Evolutionary conservation across 2,888 invertebrate species (phyloP).

Genomic region (Machimus rusticus): DNA sequence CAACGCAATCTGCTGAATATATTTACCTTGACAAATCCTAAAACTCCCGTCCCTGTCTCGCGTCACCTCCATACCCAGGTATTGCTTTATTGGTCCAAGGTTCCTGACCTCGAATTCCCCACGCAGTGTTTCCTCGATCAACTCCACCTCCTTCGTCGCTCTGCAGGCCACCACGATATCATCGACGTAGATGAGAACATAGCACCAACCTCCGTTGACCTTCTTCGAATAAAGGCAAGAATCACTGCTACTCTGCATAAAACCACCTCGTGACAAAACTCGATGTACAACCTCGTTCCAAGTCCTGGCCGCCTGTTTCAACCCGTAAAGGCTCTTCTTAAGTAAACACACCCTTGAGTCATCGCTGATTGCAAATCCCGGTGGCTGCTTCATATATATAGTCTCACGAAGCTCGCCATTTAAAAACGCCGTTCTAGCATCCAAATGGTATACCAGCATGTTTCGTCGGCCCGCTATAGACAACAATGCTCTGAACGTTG

Average conservation of each 20-base stretch:
- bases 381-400: slow-evolving; percentile 48
- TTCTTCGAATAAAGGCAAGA: slow-evolving; percentile 42
- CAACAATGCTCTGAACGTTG: slow-evolving; percentile 43
- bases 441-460: slow-evolving; percentile 43
- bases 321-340: slow-evolving; percentile 46
- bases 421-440: slow-evolving; percentile 46
- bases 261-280: slow-evolving; percentile 4
- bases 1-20: slow-evolving; percentile 44
- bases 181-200: slow-evolving; percentile 46
- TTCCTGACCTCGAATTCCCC: slow-evolving; percentile 41
- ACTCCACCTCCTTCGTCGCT: not conserved
- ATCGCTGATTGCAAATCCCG: slow-evolving; percentile 40
- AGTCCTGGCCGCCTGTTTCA: slow-evolving; percentile 48
- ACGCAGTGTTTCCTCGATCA: slow-evolving; percentile 19
- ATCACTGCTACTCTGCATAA: slow-evolving; percentile 43
- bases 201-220: slow-evolving; percentile 25
- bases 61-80: slow-evolving; percentile 44
- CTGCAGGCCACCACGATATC: slow-evolving; percentile 43
- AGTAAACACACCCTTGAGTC: slow-evolving; percentile 41
- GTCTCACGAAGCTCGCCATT: slow-evolving; percentile 43
- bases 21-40: slow-evolving; percentile 40
- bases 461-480: slow-evolving; percentile 10
- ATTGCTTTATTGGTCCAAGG: slow-evolving; percentile 34
- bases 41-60: slow-evolving; percentile 41
- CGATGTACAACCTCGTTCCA: slow-evolving; percentile 46